Evolutionary conservation across 2,113 vertebrate species (phyloP).

Genomic region (Haplochromis burtoni): DNA sequence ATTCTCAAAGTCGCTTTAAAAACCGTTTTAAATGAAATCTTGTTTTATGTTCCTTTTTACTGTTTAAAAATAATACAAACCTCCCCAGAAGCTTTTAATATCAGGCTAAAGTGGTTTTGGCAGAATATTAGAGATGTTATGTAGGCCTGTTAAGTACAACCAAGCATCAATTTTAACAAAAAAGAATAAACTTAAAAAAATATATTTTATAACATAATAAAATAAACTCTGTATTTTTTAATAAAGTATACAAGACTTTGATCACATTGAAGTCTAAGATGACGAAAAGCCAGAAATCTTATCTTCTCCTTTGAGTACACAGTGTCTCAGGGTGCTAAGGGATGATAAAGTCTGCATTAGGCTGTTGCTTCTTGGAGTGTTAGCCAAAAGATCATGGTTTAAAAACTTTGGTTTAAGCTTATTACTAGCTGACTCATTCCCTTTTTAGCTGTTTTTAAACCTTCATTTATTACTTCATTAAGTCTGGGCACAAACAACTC

Average conservation of each 20-base stretch:
- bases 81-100: neutral
- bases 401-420: accelerated
- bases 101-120: neutral
- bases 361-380: neutral
- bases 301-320: neutral
- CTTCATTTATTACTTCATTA: neutral
- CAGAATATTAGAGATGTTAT: neutral
- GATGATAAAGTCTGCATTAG: neutral
- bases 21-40: accelerated
- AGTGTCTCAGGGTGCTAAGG: neutral
- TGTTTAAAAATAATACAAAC: neutral
- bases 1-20: neutral
- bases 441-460: neutral
- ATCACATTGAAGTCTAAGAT: neutral
- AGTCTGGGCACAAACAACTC: neutral
- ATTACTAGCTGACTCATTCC: neutral
- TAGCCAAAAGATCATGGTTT: neutral
- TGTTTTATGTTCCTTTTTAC: neutral
- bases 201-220: neutral
- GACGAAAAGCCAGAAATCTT: neutral
- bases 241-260: neutral
- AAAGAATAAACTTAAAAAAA: neutral
- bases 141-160: neutral
- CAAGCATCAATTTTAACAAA: neutral
- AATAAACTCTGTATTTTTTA: neutral